Evolutionary conservation across 2,797 vertebrate genomes (phyloP), one percentile per base, ranked within the genome.

Genomic region (Pelobates cultripes): DNA sequence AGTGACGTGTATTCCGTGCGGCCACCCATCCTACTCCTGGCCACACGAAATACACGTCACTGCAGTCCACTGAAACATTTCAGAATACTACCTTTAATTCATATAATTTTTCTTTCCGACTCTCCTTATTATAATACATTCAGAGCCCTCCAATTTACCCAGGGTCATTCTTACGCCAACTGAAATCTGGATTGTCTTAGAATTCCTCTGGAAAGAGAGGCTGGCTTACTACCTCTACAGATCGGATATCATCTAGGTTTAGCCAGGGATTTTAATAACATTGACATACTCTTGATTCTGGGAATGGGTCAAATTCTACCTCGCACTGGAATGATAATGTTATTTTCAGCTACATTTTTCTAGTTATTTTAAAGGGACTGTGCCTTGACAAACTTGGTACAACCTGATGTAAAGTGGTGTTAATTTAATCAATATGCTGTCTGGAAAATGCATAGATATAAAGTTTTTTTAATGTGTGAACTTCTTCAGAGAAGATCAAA

Each of bases 161-260:
- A n/a, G 53, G 61, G 55, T 12, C 4, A 12, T 12, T 40, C n/a
- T 17, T 3, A 17, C 43, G 12, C 67, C 0, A 3, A 41, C 3
- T 14, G 3, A 73, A 44, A 57, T 28, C 57, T 66, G 70, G 78
- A 70, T 75, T 75, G n/a, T 64, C 14, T 43, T 13, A 47, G 41
- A 69, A 17, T 51, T 43, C 53, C 14, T 57, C 28, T 72, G 68
- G 75, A 77, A 47, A 43, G 15, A 40, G 7, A 60, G 7, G 70
- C 55, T 83, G 81, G 75, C 81, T 57, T 5, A 15, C 2, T 43
- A 7, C 68, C 15, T 15, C 17, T 8, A 5, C 1, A 51, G 75
- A 78, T 83, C 81, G 73, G 43, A 74, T 83, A 57, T 73, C 75
- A 9, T n/a, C n/a, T 41, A 64, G 14, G 72, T 64, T 81, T 42